A percentile compares a stretch with the other conserved stretches of the same genome.
Conservation (phyloP, 2,888 invertebrate genomes). For the Ctena decussata region DNA sequence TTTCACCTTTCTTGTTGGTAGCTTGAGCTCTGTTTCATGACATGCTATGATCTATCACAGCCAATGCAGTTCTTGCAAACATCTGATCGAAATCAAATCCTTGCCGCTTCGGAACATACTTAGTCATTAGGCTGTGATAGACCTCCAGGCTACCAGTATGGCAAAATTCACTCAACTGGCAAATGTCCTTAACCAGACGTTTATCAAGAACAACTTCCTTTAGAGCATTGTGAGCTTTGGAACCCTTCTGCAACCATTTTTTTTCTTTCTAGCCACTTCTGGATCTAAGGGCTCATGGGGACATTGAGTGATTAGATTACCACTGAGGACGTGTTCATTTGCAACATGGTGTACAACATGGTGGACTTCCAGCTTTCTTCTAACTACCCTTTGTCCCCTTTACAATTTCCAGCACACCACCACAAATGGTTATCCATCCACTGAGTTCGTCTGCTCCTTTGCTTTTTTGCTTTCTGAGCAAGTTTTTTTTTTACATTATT, state of each 20-base stretch:
- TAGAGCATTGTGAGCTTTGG: conserved; percentile 41
- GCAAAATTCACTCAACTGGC: conserved; percentile 44
- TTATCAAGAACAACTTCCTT: conserved; percentile 40
- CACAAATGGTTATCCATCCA: conserved; percentile 42
- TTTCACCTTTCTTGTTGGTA: neutral
- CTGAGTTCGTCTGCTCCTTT: too few relatives aligned
- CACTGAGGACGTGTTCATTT: conserved; percentile 28
- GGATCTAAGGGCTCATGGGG: conserved; percentile 13
- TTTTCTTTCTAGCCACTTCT: conserved; percentile 21
- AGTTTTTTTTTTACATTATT: conserved; percentile 35
- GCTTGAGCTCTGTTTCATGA: neutral
- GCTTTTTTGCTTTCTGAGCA: conserved; percentile 13
- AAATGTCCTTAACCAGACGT: conserved; percentile 42
- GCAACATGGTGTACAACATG: conserved; percentile 24
- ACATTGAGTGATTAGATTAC: conserved; percentile 16
- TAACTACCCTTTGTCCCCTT: conserved; percentile 35
- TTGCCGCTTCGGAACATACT: conserved; percentile 56
- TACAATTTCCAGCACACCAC: conserved; percentile 36
- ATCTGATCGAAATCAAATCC: conserved; percentile 46
- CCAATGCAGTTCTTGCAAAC: conserved; percentile 38
- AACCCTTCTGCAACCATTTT: conserved; percentile 40
- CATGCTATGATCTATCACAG: conserved; percentile 47
- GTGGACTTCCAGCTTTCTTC: conserved; percentile 36
- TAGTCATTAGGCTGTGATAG: conserved; percentile 46
- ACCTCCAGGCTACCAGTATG: conserved; percentile 57